Evolutionary conservation across 2,888 invertebrate species (phyloP).

Genomic region (Nomada ruficornis): DNA sequence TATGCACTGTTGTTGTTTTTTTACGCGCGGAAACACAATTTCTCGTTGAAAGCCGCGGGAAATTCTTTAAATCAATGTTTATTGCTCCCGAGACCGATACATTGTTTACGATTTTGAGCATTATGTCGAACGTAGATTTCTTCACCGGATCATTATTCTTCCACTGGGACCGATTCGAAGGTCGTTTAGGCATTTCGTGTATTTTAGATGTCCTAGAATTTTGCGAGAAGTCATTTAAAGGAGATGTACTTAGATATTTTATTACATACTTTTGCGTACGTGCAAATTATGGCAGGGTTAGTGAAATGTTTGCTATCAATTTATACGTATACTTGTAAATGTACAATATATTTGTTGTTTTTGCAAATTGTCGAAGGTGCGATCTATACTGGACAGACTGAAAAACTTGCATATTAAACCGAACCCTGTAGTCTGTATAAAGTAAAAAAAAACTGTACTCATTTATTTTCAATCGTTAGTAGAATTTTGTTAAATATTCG

Average conservation of each 20-base stretch:
- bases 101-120: conserved; percentile 10
- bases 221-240: conserved; percentile 22
- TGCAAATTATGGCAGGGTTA: neutral
- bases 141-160: conserved; percentile 20
- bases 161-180: conserved; percentile 31
- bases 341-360: neutral
- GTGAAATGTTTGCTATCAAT: neutral
- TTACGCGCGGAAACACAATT: conserved; percentile 37
- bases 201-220: conserved; percentile 26
- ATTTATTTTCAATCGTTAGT: conserved; percentile 37
- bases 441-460: conserved; percentile 39
- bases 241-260: conserved; percentile 31
- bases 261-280: conserved; percentile 1
- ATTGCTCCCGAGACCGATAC: neutral
- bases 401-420: conserved; percentile 8
- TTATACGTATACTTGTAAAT: neutral
- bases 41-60: conserved; percentile 34
- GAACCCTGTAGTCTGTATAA: conserved; percentile 59
- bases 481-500: conserved; percentile 25
- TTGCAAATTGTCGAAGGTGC: conserved; percentile 14
- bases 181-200: conserved; percentile 22
- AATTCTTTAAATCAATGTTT: neutral
- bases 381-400: conserved; percentile 16
- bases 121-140: neutral
- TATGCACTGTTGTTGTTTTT: conserved; percentile 8